These are phyloP conservation scores for rabbit (Oryctolagus cuniculus) DNA, from an alignment of 2,113 vertebrate genomes.

Conservation along the genomic window DNA sequence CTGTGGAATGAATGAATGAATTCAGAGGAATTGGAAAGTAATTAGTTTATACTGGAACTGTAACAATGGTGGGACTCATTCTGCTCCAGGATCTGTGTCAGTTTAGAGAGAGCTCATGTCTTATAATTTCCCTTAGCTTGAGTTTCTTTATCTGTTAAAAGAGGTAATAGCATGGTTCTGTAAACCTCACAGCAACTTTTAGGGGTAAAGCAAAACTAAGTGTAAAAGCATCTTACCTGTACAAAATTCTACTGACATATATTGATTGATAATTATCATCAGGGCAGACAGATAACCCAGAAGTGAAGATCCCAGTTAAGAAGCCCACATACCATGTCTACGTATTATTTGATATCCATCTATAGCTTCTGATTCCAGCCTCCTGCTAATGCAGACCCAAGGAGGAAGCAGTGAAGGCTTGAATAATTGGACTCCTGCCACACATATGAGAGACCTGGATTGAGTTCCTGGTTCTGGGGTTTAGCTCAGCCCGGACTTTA, in stretches of 20 bases:
- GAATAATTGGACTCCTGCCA: no score
- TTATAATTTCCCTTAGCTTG: not conserved
- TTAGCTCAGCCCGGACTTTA: no score
- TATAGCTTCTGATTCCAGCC: no score
- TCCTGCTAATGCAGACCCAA: no score
- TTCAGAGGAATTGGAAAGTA: not conserved
- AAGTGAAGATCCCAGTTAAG: no score
- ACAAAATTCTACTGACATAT: not conserved
- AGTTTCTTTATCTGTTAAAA: not conserved
- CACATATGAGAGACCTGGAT: no score
- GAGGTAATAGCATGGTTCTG: not conserved
- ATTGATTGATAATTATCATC: not conserved
- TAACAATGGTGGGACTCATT: not conserved
- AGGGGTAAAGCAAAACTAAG: not conserved
- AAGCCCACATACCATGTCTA: no score
- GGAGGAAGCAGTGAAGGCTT: no score
- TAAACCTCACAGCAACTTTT: not conserved
- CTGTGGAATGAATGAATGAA: not conserved
- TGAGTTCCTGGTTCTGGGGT: no score
- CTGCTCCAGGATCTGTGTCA: not conserved
- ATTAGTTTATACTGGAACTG: not conserved
- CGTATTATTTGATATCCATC: no score
- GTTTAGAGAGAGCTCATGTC: not conserved
- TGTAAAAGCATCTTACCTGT: not conserved
- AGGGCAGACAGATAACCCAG: no score